These are phyloP conservation scores for Epizoanthus rinbou DNA, from an alignment of 92 coral and sea anemone genomes.

Conservation along the genomic window DNA sequence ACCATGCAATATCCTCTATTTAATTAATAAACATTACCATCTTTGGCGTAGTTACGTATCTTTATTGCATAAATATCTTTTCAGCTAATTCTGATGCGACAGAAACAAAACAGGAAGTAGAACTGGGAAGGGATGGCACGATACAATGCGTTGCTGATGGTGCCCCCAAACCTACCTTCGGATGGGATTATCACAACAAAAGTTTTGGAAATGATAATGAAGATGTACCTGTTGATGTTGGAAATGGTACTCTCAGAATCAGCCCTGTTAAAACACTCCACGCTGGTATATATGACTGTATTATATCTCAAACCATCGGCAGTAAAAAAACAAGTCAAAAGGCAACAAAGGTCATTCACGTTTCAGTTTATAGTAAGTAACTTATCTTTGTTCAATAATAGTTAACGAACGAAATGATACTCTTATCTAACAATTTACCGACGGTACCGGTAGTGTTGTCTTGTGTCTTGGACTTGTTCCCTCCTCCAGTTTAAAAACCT, in stretches of 20 bases:
- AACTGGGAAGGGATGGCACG: background rate
- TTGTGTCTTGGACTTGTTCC: too few species aligned
- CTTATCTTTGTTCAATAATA: background rate
- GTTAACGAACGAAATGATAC: too few species aligned
- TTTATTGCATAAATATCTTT: too few species aligned
- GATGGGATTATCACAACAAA: background rate
- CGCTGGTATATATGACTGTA: slow-evolving; percentile 6
- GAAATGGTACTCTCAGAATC: background rate
- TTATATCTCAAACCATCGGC: background rate
- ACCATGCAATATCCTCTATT: too few species aligned
- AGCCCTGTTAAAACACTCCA: background rate
- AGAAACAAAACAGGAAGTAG: background rate
- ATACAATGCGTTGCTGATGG: slow-evolving; percentile 5
- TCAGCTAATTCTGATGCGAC: background rate
- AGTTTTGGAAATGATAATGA: background rate
- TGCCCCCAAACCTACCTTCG: background rate
- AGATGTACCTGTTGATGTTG: background rate
- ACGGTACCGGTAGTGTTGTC: too few species aligned
- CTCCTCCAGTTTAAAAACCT: too few species aligned
- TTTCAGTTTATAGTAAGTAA: slow-evolving; percentile 19
- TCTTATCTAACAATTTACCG: too few species aligned
- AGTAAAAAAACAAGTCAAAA: background rate
- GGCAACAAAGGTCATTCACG: background rate
- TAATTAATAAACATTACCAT: too few species aligned
- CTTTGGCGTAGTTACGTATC: too few species aligned